These are phyloP conservation scores for Spizaetus ornatus DNA, from an alignment of 2,113 vertebrate genomes.

Conservation along the genomic window DNA sequence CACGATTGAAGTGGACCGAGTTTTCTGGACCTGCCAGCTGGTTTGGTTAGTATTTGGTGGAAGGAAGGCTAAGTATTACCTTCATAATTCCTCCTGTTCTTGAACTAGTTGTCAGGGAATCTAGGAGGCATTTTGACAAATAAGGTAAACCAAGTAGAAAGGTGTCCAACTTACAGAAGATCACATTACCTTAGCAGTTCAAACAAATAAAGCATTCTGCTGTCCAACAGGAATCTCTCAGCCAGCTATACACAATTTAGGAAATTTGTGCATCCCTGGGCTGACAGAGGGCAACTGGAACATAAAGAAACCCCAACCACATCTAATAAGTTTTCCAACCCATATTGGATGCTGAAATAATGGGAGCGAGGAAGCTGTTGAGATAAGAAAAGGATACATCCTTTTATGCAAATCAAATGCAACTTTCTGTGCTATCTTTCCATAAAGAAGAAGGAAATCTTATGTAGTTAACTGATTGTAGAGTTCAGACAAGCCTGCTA, in stretches of 20 bases:
- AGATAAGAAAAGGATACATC: not conserved
- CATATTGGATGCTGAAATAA: not conserved
- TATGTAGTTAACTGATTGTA: not conserved
- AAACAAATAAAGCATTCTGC: not conserved
- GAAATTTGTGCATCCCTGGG: not conserved
- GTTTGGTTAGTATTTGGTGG: not conserved
- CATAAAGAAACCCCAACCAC: accelerated
- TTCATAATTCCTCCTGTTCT: not conserved
- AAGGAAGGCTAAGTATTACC: not conserved
- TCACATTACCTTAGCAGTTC: not conserved
- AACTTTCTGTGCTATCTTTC: not conserved
- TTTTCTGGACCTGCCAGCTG: not conserved
- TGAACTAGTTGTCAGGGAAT: not conserved
- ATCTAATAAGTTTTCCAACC: not conserved
- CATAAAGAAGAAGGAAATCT: not conserved
- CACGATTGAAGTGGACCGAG: not conserved
- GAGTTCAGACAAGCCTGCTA: not conserved
- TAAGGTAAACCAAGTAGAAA: not conserved
- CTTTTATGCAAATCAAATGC: not conserved
- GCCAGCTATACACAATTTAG: not conserved
- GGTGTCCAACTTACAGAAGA: not conserved
- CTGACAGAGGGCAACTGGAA: not conserved
- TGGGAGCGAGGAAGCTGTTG: not conserved
- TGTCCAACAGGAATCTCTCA: not conserved
- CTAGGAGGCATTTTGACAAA: not conserved